A percentile compares a stretch with the other conserved stretches of the same genome.
Evolutionary conservation across 1,140 invertebrate genomes (phyloP).

Genomic region (Schlechtendalia chinensis): DNA sequence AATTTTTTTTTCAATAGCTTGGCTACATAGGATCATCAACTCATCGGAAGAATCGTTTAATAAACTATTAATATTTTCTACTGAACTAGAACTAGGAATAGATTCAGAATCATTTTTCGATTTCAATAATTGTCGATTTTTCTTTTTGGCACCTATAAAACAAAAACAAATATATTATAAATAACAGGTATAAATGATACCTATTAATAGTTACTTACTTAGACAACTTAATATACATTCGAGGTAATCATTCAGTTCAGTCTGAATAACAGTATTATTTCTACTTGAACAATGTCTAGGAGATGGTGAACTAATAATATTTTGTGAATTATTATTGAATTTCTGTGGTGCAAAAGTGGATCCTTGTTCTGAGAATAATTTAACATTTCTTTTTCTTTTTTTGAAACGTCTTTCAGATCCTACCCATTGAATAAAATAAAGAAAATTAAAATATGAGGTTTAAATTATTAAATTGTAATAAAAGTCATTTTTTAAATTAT

Average conservation of each 20-base stretch:
- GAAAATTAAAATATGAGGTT: not conserved
- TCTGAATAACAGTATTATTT: not conserved
- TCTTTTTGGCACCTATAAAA: not conserved
- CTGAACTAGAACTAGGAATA: not conserved
- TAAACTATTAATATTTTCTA: not conserved
- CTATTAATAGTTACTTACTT: slow-evolving; percentile 10
- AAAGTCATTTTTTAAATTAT: no score
- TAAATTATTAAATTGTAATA: not conserved
- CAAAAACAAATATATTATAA: not conserved
- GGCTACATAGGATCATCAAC: slow-evolving; percentile 28
- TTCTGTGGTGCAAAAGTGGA: not conserved
- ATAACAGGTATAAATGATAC: no score
- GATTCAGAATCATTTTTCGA: not conserved
- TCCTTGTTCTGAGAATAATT: not conserved
- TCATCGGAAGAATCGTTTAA: slow-evolving; percentile 27
- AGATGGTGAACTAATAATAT: not conserved
- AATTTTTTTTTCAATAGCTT: slow-evolving; percentile 27
- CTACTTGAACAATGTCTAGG: not conserved
- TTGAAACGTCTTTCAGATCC: not conserved
- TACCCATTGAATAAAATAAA: not conserved
- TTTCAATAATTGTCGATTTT: slow-evolving; percentile 4
- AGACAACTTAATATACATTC: slow-evolving; percentile 26
- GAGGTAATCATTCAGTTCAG: slow-evolving; percentile 29
- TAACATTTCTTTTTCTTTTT: not conserved
- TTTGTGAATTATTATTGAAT: not conserved